A percentile compares a stretch with the other conserved stretches of the same genome.
Evolutionary conservation across 2,113 vertebrate genomes (phyloP).

Genomic region (Chloropsis hardwickii): DNA sequence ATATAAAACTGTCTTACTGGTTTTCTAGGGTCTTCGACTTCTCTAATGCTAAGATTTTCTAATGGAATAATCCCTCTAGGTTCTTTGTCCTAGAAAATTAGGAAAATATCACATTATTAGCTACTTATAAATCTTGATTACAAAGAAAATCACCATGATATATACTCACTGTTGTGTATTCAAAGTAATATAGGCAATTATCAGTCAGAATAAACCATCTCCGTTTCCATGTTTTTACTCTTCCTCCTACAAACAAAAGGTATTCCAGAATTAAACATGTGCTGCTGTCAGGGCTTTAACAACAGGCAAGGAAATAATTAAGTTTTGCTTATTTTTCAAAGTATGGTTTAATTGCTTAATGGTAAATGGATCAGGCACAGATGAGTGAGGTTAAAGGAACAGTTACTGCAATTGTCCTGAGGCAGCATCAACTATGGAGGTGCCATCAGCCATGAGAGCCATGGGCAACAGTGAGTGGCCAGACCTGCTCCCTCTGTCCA

Average conservation of each 20-base stretch:
- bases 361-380: conserved; percentile 53
- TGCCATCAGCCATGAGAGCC: neutral
- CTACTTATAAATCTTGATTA: neutral
- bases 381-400: neutral
- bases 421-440: neutral
- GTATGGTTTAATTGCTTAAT: neutral
- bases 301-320: neutral
- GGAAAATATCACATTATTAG: neutral
- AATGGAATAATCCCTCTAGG: conserved; percentile 95
- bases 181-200: conserved; percentile 98
- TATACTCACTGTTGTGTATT: conserved; percentile 94
- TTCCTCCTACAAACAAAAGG: conserved; percentile 81
- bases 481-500: neutral
- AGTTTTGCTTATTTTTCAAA: neutral
- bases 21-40: conserved; percentile 95
- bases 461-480: neutral
- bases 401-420: neutral
- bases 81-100: conserved; percentile 86
- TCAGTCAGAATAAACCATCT: conserved; percentile 98
- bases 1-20: conserved; percentile 74
- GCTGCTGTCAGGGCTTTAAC: neutral
- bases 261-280: neutral
- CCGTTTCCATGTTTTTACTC: conserved; percentile 98
- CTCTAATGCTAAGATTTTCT: conserved; percentile 96
- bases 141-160: neutral